phyloP scores from a whole-genome alignment of 1,140 invertebrate species.

The Rhyzopertha dominica region DNA sequence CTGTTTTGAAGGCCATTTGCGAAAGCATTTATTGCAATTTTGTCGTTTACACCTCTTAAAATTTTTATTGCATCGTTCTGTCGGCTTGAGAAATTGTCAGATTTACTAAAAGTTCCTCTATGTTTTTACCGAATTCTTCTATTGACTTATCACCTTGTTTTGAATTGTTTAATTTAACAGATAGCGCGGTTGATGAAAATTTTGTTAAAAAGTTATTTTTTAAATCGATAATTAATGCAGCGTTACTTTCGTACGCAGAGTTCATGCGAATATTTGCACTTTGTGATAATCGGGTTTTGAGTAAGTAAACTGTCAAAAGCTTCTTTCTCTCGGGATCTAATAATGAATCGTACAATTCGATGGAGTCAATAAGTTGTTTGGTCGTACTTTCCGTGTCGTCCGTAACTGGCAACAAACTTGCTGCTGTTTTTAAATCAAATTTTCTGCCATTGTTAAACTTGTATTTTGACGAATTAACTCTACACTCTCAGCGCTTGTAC shows the following conservation, averaged over 20 bases:
- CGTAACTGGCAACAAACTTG: conserved; percentile 27
- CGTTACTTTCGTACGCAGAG: conserved; percentile 1
- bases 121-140: conserved; percentile 16
- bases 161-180: conserved; percentile 11
- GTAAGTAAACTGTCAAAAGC: conserved; percentile 15
- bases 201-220: conserved; percentile 17
- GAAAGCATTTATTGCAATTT: conserved; percentile 20
- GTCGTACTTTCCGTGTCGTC: conserved; percentile 22
- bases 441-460: conserved; percentile 9
- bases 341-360: conserved; percentile 29
- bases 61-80: conserved; percentile 5
- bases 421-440: conserved; percentile 28
- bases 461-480: too few relatives aligned
- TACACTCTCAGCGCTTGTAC: too few relatives aligned
- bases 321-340: conserved; percentile 21
- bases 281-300: conserved; percentile 18
- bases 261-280: conserved; percentile 15
- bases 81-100: conserved; percentile 16
- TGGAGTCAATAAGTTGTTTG: conserved; percentile 28
- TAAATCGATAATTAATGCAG: conserved; percentile 13
- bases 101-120: conserved; percentile 19
- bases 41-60: conserved; percentile 19
- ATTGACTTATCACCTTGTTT: conserved; percentile 18
- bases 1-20: conserved; percentile 17
- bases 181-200: conserved; percentile 16